These are phyloP conservation scores for Pteromalus puparum DNA, from an alignment of 1,140 invertebrate species.

Conservation along the genomic window DNA sequence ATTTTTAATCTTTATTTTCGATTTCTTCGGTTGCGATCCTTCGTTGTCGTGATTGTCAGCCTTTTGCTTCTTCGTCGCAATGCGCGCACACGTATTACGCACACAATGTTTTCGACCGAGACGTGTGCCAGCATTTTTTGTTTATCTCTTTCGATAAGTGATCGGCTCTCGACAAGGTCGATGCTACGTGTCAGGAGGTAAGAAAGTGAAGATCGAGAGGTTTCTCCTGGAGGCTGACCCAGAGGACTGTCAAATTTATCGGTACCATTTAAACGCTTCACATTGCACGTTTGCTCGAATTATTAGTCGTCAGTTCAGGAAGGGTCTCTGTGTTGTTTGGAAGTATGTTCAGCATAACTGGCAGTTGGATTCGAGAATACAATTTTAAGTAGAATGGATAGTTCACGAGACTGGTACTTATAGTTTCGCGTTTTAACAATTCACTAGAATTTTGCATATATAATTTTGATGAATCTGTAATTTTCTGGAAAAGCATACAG, in stretches of 20 bases:
- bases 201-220: conserved; percentile 13
- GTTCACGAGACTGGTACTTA: not conserved
- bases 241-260: not conserved
- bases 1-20: not conserved
- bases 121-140: not conserved
- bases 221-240: not conserved
- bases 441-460: not conserved
- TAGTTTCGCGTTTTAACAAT: not conserved
- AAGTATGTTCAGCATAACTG: conserved; percentile 14
- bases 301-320: not conserved
- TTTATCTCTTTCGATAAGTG: not conserved
- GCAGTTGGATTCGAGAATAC: conserved; percentile 13
- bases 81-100: not conserved
- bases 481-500: not conserved
- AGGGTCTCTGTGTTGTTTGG: not conserved
- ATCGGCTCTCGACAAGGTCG: not conserved
- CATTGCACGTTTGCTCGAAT: not conserved
- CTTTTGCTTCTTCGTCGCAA: conserved; percentile 19
- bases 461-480: conserved; percentile 34
- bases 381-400: conserved; percentile 1
- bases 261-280: not conserved
- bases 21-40: conserved; percentile 27
- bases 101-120: not conserved
- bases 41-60: conserved; percentile 49
- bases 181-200: not conserved